Evolutionary conservation across 2,888 invertebrate species (phyloP).

Genomic region (Smittia aterrima): DNA sequence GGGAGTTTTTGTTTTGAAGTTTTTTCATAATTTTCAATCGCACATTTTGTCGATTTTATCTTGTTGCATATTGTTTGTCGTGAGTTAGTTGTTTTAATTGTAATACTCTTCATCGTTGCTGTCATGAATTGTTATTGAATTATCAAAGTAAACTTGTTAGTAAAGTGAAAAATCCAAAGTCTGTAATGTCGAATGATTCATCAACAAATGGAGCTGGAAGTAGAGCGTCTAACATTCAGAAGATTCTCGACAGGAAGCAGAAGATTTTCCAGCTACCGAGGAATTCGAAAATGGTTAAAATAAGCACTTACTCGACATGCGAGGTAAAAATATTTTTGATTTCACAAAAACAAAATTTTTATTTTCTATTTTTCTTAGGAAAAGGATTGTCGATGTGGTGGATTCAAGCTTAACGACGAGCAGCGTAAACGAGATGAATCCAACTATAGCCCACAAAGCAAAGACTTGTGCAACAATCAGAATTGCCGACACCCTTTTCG

Average conservation of each 20-base stretch:
- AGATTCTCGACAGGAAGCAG: conserved; percentile 25
- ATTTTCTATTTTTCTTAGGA: conserved; percentile 16
- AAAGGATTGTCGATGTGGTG: conserved; percentile 22
- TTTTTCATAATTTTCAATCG: neutral
- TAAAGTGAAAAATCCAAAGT: neutral
- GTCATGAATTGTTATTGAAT: neutral
- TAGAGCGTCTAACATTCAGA: conserved; percentile 30
- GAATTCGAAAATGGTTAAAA: conserved; percentile 23
- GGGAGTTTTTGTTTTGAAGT: neutral
- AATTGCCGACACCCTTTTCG: conserved; percentile 32
- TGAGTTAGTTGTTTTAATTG: neutral
- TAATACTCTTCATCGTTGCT: neutral
- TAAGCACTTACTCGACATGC: conserved; percentile 23
- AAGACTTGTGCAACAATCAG: conserved; percentile 12
- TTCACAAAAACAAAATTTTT: neutral
- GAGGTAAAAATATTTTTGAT: neutral
- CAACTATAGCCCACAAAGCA: conserved; percentile 15
- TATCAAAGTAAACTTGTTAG: neutral
- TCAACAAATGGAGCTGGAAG: neutral
- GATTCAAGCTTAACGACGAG: conserved; percentile 29
- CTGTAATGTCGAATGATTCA: conserved; percentile 31
- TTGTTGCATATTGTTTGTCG: no score
- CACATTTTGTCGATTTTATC: neutral
- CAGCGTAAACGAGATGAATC: conserved; percentile 21
- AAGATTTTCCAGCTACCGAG: conserved; percentile 20